Evolutionary conservation across 1,140 invertebrate species (phyloP).

Genomic region (Drosophila lowei): DNA sequence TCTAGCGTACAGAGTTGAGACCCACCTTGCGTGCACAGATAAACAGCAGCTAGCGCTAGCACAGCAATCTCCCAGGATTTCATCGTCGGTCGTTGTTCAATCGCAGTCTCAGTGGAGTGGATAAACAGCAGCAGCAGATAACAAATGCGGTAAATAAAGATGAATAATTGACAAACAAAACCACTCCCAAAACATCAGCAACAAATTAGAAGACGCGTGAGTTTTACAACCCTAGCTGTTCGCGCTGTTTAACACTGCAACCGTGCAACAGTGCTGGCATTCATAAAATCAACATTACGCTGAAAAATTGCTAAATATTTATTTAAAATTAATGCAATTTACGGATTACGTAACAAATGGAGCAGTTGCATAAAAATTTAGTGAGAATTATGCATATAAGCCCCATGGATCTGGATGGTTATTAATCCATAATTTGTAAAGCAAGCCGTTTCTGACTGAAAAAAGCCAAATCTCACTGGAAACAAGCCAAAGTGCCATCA

Average conservation of each 20-base stretch:
- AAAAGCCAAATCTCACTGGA: background rate
- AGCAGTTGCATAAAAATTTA: background rate
- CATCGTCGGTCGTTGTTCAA: conserved; percentile 19
- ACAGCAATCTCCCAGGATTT: conserved; percentile 63
- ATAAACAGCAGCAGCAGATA: conserved; percentile 4
- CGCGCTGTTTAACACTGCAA: background rate
- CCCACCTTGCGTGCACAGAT: conserved; percentile 63
- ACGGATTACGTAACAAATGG: too few relatives aligned
- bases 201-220: conserved; percentile 22
- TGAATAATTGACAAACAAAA: conserved; percentile 51
- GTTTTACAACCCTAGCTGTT: conserved; percentile 13
- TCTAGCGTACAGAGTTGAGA: too few relatives aligned
- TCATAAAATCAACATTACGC: background rate
- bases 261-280: too few relatives aligned
- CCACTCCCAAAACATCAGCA: conserved; percentile 57
- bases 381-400: too few relatives aligned
- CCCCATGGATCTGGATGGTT: too few relatives aligned
- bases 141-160: conserved; percentile 30
- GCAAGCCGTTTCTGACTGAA: background rate
- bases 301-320: too few relatives aligned
- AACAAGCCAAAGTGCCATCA: background rate
- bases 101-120: too few relatives aligned
- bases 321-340: too few relatives aligned
- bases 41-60: conserved; percentile 52
- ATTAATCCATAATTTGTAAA: too few relatives aligned